Percentiles rank a stretch among this genome's conserved stretches.
Conservation (phyloP, 2,113 vertebrate species). For the Phyllostomus discolor region DNA sequence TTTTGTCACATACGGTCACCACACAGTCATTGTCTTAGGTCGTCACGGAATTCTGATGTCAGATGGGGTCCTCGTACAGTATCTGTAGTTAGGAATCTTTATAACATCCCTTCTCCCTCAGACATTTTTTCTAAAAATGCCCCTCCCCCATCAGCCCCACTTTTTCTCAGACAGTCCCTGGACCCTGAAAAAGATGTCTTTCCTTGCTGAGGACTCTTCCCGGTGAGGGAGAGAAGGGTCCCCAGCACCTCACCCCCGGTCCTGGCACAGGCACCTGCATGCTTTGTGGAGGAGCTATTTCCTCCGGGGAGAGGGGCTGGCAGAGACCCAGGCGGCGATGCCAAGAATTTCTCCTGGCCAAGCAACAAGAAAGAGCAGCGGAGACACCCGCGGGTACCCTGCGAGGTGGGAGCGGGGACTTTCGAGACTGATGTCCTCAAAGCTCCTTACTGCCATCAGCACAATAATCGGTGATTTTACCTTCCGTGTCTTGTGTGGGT, state of each 20-base stretch:
- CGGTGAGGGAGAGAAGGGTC: not conserved
- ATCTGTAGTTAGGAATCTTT: not conserved
- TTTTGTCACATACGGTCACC: not conserved
- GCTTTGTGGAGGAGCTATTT: too few species aligned
- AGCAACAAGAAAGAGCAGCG: not conserved
- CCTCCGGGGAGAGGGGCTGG: not conserved
- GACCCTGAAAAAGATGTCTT: not conserved
- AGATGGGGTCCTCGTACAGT: not conserved
- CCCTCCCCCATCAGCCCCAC: not conserved
- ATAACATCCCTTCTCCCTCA: not conserved
- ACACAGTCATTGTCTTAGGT: not conserved
- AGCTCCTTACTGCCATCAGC: not conserved
- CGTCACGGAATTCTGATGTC: not conserved
- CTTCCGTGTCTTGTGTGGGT: constrained; percentile 98
- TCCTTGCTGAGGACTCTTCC: not conserved
- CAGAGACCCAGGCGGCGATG: not conserved
- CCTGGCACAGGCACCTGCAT: not conserved
- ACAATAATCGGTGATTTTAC: constrained; percentile 64
- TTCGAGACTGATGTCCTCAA: accelerated
- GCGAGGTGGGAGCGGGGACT: accelerated
- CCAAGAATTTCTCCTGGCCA: not conserved
- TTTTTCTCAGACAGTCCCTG: not conserved
- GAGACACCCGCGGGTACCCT: not conserved
- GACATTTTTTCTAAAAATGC: not conserved
- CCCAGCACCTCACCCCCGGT: accelerated